Percentiles rank a stretch among this genome's conserved stretches.
phyloP scores from a whole-genome alignment of 1,140 invertebrate genomes.

The Euura lappo region DNA sequence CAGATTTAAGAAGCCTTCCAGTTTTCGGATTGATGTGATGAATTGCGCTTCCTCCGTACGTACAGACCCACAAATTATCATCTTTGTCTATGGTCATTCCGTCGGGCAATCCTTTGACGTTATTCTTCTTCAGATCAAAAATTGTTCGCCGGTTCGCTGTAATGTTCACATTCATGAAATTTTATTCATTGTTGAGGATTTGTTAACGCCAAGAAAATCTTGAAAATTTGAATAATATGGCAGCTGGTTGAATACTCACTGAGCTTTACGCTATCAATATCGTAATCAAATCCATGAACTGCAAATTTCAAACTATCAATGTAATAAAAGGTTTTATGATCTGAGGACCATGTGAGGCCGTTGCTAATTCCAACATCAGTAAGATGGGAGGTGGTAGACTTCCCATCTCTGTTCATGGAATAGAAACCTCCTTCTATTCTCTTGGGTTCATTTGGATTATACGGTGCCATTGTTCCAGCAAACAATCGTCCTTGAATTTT shows the following conservation, averaged over 20 bases:
- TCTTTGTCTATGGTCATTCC: constrained; percentile 55
- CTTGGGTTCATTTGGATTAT: neutral
- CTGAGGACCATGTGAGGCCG: constrained; percentile 78
- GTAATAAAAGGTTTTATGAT: constrained; percentile 73
- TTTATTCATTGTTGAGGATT: neutral
- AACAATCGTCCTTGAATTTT: constrained; percentile 3
- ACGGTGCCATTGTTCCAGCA: neutral
- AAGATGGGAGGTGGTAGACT: neutral
- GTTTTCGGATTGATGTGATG: neutral
- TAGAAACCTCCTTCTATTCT: neutral
- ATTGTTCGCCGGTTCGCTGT: constrained; percentile 37
- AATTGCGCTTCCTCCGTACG: constrained; percentile 33
- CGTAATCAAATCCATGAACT: constrained; percentile 75
- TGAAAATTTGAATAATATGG: neutral
- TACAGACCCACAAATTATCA: constrained; percentile 55
- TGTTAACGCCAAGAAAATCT: neutral
- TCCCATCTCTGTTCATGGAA: neutral
- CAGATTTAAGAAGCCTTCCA: neutral
- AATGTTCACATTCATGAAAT: neutral
- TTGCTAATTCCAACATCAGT: constrained; percentile 72
- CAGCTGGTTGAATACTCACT: constrained; percentile 58
- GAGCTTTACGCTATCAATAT: constrained; percentile 68
- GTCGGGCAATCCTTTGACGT: constrained; percentile 45
- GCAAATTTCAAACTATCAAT: constrained; percentile 72
- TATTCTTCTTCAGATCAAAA: constrained; percentile 33